Evolutionary conservation across 2,113 vertebrate species (phyloP).

Genomic region (Coturnix japonica): DNA sequence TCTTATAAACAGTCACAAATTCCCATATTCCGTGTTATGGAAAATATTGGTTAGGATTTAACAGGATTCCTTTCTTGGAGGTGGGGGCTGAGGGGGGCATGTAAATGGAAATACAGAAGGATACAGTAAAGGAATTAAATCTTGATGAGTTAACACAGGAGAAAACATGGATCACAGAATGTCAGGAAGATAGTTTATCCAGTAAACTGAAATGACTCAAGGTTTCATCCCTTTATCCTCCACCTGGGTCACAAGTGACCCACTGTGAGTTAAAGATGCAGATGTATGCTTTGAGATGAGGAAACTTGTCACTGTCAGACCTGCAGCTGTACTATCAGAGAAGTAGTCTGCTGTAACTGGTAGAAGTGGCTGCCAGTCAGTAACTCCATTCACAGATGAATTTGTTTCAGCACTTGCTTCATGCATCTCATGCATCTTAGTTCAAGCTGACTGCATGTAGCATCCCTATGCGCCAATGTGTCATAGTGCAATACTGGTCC

Average conservation of each 20-base stretch:
- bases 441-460: neutral
- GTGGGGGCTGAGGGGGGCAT: neutral
- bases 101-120: neutral
- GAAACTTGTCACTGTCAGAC: neutral
- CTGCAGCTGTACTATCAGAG: neutral
- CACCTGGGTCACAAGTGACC: neutral
- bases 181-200: no score
- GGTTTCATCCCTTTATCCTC: neutral
- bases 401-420: neutral
- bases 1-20: slow-evolving; percentile 30
- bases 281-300: neutral
- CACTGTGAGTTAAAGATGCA: neutral
- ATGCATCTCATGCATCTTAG: neutral
- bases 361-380: neutral
- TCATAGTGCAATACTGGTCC: neutral
- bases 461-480: neutral
- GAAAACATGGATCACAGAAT: neutral
- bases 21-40: neutral
- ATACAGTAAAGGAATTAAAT: neutral
- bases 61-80: neutral
- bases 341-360: neutral
- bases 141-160: neutral
- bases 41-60: slow-evolving; percentile 14
- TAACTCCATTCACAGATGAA: neutral
- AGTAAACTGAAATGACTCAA: neutral